These are phyloP conservation scores for Acyrthosiphon pisum DNA, from an alignment of 1,140 invertebrate genomes.

Conservation along the genomic window DNA sequence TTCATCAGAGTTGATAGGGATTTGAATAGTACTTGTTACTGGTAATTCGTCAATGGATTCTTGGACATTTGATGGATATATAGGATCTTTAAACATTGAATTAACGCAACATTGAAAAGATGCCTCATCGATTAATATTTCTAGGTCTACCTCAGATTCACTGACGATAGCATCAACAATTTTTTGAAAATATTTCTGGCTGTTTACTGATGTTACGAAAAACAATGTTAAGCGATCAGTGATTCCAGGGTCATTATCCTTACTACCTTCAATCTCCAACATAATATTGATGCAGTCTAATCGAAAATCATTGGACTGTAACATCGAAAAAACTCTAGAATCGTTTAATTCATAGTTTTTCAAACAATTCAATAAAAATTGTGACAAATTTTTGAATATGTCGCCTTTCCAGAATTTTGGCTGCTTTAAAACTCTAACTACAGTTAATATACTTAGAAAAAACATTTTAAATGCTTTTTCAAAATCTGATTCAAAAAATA, in stretches of 20 bases:
- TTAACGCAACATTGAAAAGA: not conserved
- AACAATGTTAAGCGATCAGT: slow-evolving; percentile 24
- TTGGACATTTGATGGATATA: not conserved
- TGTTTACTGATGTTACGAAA: not conserved
- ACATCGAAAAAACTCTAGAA: slow-evolving; percentile 2
- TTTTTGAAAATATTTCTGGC: not conserved
- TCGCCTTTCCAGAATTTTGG: slow-evolving; percentile 39
- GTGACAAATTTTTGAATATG: slow-evolving; percentile 24
- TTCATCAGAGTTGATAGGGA: not conserved
- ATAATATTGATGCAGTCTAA: slow-evolving; percentile 15
- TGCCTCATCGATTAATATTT: not conserved
- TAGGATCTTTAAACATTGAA: slow-evolving; percentile 32
- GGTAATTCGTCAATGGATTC: not conserved
- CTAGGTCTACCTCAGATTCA: not conserved
- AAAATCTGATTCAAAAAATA: not conserved
- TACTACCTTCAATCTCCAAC: slow-evolving; percentile 14
- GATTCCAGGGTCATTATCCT: not conserved
- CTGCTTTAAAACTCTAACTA: slow-evolving; percentile 15
- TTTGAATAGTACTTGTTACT: not conserved
- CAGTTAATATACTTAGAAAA: slow-evolving; percentile 35
- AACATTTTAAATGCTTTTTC: slow-evolving; percentile 37
- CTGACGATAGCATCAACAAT: not conserved
- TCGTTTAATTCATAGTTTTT: not conserved
- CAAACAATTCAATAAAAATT: slow-evolving; percentile 6
- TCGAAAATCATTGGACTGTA: not conserved